Evolutionary conservation across 30 jellyfish, hydroid and myxozoan genomes (phyloP).

Genomic region (Calvadosia cruxmelitensis): DNA sequence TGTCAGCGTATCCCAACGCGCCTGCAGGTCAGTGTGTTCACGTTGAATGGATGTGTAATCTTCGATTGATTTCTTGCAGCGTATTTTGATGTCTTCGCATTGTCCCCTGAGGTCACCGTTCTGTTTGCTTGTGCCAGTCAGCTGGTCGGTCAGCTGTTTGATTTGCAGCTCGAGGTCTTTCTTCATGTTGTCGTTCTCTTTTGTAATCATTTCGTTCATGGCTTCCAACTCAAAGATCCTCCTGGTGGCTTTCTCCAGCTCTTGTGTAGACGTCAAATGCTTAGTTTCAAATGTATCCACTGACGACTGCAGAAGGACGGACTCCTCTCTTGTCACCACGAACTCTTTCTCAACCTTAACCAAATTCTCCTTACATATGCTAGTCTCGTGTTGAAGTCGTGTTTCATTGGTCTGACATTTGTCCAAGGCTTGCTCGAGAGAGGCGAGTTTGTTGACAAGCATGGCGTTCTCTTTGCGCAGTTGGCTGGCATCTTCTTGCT

Average conservation of each 20-base stretch:
- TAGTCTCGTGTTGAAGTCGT: constrained; percentile 58
- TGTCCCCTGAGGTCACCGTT: constrained; percentile 51
- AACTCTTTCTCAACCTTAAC: constrained; percentile 64
- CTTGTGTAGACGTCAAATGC: constrained; percentile 33
- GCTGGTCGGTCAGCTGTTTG: constrained; percentile 59
- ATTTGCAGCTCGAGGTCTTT: constrained; percentile 50
- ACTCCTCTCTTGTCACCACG: constrained; percentile 56
- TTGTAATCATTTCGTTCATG: constrained; percentile 53
- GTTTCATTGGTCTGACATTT: constrained; percentile 49
- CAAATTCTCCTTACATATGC: constrained; percentile 32
- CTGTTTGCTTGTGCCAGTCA: constrained; percentile 35
- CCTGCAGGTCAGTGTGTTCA: constrained; percentile 66
- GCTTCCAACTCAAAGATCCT: constrained; percentile 92
- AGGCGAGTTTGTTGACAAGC: constrained; percentile 46
- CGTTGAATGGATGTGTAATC: constrained; percentile 21
- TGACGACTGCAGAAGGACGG: constrained; percentile 27
- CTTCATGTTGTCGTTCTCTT: constrained; percentile 64
- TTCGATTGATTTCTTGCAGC: constrained; percentile 26
- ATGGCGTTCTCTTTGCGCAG: constrained; percentile 46
- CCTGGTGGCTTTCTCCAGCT: constrained; percentile 60
- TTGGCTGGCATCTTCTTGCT: constrained; percentile 60
- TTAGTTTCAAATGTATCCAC: constrained; percentile 31
- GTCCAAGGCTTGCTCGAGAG: constrained; percentile 56
- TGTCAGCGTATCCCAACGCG: constrained; percentile 41
- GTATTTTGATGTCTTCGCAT: constrained; percentile 59